Conservation (phyloP, 2,797 vertebrate genomes). For the Argentina silus region DNA sequence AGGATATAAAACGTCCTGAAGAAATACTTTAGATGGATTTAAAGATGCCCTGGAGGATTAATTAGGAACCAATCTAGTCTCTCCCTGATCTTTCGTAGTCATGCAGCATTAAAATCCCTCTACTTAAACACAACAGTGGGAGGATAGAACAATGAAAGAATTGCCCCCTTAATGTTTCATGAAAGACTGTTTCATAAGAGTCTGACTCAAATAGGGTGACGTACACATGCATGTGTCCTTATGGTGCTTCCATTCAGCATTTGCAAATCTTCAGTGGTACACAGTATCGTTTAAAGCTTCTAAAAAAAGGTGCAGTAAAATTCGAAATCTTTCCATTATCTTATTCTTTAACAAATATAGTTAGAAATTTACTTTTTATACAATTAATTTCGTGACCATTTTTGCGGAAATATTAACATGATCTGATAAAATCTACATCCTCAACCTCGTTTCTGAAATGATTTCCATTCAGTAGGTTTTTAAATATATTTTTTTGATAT, state of each 20-base stretch:
- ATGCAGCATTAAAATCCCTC: constrained; percentile 46
- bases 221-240: constrained; percentile 34
- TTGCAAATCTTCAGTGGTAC: constrained; percentile 31
- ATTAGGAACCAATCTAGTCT: constrained; percentile 45
- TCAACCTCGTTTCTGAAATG: constrained; percentile 54
- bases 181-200: constrained; percentile 22
- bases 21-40: constrained; percentile 57
- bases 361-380: constrained; percentile 53
- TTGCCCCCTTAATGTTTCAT: constrained; percentile 40
- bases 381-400: constrained; percentile 52
- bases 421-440: constrained; percentile 60
- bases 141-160: constrained; percentile 44
- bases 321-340: constrained; percentile 46
- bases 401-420: constrained; percentile 51
- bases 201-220: constrained; percentile 40
- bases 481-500: constrained; percentile 36
- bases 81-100: constrained; percentile 37
- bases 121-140: constrained; percentile 35
- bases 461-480: constrained; percentile 45
- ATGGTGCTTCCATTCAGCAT: constrained; percentile 39
- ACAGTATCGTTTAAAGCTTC: constrained; percentile 60
- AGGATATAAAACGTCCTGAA: constrained; percentile 53
- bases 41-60: constrained; percentile 67
- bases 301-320: constrained; percentile 67
- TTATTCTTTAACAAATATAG: constrained; percentile 67